Conservation (phyloP, 2,888 invertebrate genomes). For the Temnothorax rugatulus region DNA sequence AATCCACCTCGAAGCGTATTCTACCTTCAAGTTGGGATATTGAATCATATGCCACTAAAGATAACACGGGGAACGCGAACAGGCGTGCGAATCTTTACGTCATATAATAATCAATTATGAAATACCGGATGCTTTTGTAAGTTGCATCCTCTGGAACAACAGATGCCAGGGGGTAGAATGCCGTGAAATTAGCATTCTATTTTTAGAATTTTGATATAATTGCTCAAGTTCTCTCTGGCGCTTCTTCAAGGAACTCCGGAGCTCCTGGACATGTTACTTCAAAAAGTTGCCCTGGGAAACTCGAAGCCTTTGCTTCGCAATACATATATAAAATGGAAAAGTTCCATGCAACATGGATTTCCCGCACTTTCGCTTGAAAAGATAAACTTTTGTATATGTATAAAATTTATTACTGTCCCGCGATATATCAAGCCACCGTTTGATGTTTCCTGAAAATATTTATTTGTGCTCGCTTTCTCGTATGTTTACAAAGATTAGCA, state of each 20-base stretch:
- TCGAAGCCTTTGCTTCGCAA: not conserved
- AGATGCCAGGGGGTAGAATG: not conserved
- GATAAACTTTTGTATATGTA: not conserved
- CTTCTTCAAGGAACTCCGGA: not conserved
- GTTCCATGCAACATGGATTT: conserved; percentile 7
- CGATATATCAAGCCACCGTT: not conserved
- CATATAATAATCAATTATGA: conserved; percentile 34
- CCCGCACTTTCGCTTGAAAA: not conserved
- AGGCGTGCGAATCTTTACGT: not conserved
- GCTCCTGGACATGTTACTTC: not conserved
- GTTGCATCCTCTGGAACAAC: not conserved
- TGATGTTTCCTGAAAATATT: not conserved
- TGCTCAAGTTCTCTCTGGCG: not conserved
- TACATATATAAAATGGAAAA: conserved; percentile 48
- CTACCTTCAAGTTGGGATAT: conserved; percentile 9
- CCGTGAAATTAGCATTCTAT: not conserved
- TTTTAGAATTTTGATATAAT: conserved; percentile 22
- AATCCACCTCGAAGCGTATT: conserved; percentile 41
- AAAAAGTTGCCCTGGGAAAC: conserved; percentile 24
- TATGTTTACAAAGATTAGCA: not conserved
- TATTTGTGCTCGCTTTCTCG: not conserved
- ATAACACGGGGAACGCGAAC: not conserved
- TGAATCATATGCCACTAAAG: conserved; percentile 10
- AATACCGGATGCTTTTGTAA: conserved; percentile 5
- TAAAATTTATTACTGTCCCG: conserved; percentile 15